Base-by-base conservation (phyloP, 2,888 invertebrate species). In the Caenorhabditis becei region DNA sequence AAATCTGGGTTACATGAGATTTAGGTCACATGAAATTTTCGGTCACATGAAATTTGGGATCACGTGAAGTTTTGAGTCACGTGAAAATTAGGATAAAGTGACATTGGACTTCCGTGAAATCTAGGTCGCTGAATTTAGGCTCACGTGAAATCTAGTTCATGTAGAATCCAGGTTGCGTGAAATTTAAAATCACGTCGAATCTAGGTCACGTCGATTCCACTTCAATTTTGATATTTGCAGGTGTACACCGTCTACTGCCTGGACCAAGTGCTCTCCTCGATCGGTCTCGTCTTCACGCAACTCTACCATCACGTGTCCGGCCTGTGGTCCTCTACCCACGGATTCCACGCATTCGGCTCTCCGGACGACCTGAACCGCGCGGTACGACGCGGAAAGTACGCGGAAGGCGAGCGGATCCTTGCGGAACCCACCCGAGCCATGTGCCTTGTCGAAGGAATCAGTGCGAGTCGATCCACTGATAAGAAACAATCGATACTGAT, bases 381-480 rank as follows among this genome's bases (percentile, higher is more conserved):
- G 0, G 44, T 53, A 7, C 56, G 59, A 20, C 63, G 75, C 3
- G 80, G 70, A 24, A 80, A 75, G 18, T 47, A 74, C 18, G 69
- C 67, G 0, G 47, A 61, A 1, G 44, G 41, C 0, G 24, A 11
- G 8, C 20, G 35, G 53, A 32, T 80, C 1, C 41, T 32, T 2
- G 20, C 53, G 7, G 72, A 77, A 11, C 79, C 81, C n/a, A 66
- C 77, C 4, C 58, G 83, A 28, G 79, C 78, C 11, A 66, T 83
- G 16, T 18, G 56, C 18, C 18, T 80, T 3, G 10, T 32, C 5
- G 5, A 32, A 32, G 32, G 32, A 32, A 32, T 32, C 32, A 4
- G 10, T 4, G 32, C 4, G 4, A 4, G 32, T 32, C 32, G 10
- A 10, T 4, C 4, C 5, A 32, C 4, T 10, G 5, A 32, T 32